These are phyloP conservation scores for Popillia japonica DNA, from an alignment of 1,140 invertebrate genomes.

Conservation along the genomic window DNA sequence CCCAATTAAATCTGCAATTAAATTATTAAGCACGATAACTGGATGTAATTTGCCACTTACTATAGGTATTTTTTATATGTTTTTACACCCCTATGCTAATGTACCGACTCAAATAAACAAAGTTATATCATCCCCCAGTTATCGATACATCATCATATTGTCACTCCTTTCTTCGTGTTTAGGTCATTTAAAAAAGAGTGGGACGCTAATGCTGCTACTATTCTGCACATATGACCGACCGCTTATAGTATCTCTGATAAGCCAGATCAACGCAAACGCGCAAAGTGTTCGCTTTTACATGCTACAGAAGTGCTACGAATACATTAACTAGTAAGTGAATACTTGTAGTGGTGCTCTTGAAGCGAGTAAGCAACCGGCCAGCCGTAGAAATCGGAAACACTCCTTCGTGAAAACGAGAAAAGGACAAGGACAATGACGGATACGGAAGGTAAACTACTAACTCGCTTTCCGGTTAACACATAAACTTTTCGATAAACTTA, in stretches of 20 bases:
- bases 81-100: too few relatives aligned
- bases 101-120: too few relatives aligned
- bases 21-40: too few relatives aligned
- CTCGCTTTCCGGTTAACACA: too few relatives aligned
- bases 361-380: not conserved
- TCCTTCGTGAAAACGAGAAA: not conserved
- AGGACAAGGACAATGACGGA: not conserved
- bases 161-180: not conserved
- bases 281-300: not conserved
- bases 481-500: not conserved
- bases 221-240: not conserved
- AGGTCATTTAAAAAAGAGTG: not conserved
- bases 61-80: too few relatives aligned
- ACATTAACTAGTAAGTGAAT: not conserved
- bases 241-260: not conserved
- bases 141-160: not conserved
- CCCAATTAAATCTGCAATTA: too few relatives aligned
- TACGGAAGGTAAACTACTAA: conserved; percentile 8
- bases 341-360: not conserved
- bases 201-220: not conserved
- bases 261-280: conserved; percentile 6
- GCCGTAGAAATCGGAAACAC: not conserved
- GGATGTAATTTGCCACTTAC: too few relatives aligned
- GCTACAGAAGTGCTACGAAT: not conserved
- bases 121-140: too few relatives aligned